These are phyloP conservation scores for Reticulitermes lucifugus DNA, from an alignment of 2,888 invertebrate species.

Conservation along the genomic window DNA sequence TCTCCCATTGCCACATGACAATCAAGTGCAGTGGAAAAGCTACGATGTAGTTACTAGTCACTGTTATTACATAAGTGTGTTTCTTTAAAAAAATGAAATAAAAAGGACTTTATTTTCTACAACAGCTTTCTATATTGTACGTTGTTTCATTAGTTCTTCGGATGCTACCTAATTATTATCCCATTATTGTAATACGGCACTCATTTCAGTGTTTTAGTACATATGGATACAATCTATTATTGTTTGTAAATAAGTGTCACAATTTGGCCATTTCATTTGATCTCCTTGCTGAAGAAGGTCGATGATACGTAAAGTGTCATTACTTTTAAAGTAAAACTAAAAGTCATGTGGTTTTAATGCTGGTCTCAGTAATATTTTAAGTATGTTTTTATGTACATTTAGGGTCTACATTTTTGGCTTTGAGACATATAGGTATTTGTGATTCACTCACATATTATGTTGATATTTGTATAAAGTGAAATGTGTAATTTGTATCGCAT, in stretches of 20 bases:
- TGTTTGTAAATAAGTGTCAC: conserved; percentile 41
- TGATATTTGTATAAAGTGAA: conserved; percentile 5
- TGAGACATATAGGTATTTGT: not conserved
- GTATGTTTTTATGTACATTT: conserved; percentile 23
- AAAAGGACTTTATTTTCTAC: conserved; percentile 16
- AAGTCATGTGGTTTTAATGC: conserved; percentile 24
- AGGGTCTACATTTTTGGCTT: not conserved
- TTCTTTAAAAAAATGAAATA: not conserved
- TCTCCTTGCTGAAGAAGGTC: conserved; percentile 13
- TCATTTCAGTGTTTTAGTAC: conserved; percentile 37
- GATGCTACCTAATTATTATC: not conserved
- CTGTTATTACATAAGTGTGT: conserved; percentile 44
- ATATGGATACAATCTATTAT: conserved; percentile 8
- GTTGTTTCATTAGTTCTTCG: conserved; percentile 18
- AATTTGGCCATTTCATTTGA: conserved; percentile 31
- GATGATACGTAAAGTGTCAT: not conserved
- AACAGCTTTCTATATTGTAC: conserved; percentile 21
- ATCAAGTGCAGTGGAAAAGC: conserved; percentile 57
- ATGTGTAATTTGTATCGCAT: conserved; percentile 38
- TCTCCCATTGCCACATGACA: conserved; percentile 58
- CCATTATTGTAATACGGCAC: conserved; percentile 19
- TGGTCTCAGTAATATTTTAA: conserved; percentile 5
- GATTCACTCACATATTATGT: conserved; percentile 3
- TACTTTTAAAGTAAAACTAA: not conserved
- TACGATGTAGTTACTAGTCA: conserved; percentile 48